Base-by-base conservation (phyloP, 2,113 vertebrate genomes). In the Jaculus jaculus region DNA sequence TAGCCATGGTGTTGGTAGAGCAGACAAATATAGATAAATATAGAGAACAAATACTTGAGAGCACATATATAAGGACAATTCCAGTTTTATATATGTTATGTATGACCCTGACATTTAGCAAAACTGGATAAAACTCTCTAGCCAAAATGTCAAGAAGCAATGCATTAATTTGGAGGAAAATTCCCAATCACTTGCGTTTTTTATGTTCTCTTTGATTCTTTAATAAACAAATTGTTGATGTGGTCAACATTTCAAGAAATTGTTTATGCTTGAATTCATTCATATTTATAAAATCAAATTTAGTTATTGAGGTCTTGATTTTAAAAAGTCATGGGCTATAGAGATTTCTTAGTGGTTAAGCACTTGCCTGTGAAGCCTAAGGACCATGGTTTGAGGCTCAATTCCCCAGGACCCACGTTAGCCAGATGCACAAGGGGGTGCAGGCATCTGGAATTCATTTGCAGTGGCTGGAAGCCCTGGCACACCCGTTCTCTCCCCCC, bases 181-280 rank as follows among this genome's bases (percentile, higher is more conserved):
- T 16, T 78, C 7, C 12, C 87, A 85, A 94, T 82, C 24, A 47
- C n/a, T 74, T 74, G 63, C 37, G 7, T 12, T 54, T 54, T 54
- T 54, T 12, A 54, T 54, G 11, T 54, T 54, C 54, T 54, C 30
- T 77, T 91, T 94, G 24, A 28, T 79, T 32, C 51, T 91, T 91
- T 89, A 83, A 89, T 80, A 13, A 92, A 65, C 13, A 90, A 74
- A 66, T 47, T 75, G 15, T 66, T 66, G 23, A 37, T 68, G 92
- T 63, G 24, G 24, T 63, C 61, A 63, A 63, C 61, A 63, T 63
- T 80, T 84, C 61, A 93, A 24, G 75, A 84, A 80, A 77, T 30
- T 84, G 0, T 3, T 26, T 84, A 86, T 84, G 77, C 3, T 69
- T 73, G 30, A 82, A 72, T 90, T 87, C 66, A 71, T 74, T 79